Evolutionary conservation across 2,888 invertebrate species (phyloP), one percentile per base, ranked within the genome.

Genomic region (Cylindroiulus punctatus): DNA sequence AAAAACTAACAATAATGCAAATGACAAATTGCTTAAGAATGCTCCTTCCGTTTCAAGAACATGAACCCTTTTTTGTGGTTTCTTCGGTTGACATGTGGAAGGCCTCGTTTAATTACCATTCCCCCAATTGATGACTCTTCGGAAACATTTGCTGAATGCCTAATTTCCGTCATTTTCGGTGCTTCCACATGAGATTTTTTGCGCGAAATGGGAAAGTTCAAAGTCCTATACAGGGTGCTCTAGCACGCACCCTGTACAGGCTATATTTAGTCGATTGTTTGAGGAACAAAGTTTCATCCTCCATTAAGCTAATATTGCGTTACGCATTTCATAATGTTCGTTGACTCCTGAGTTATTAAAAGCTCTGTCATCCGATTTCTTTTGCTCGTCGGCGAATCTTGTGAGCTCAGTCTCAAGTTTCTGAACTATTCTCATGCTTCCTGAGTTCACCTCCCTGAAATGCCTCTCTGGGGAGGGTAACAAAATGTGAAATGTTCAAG

Each of bases 111-210:
- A 65, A 26, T 65, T 26, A 26, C 65, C 65, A 65, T 65, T 65
- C 26, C 65, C 26, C 0, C 65, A 65, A 65, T 65, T 65, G 26
- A 65, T 65, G 26, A 26, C 65, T 65, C 26, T 65, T 65, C 65
- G 65, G 26, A 26, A 65, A 26, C 65, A 26, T 65, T 65, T 65
- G 26, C 65, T 26, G 26, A 65, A 65, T 65, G 65, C 22, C 65
- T 65, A 26, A 65, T 65, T 65, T 65, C 65, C 65, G 65, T n/a
- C 65, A 26, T 65, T 65, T 65, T 65, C 65, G n/a, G 10, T 65
- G 65, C 65, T 65, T 65, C 65, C 65, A 65, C 65, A 12, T 8
- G 26, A 12, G 8, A 10, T 26, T 65, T 65, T 65, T 65, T 65
- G 8, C 8, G 8, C 40, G 40, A 40, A 40, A 7, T 40, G 40